These are phyloP conservation scores for Xanthostigma xanthostigma DNA, from an alignment of 2,888 invertebrate genomes.

Conservation along the genomic window DNA sequence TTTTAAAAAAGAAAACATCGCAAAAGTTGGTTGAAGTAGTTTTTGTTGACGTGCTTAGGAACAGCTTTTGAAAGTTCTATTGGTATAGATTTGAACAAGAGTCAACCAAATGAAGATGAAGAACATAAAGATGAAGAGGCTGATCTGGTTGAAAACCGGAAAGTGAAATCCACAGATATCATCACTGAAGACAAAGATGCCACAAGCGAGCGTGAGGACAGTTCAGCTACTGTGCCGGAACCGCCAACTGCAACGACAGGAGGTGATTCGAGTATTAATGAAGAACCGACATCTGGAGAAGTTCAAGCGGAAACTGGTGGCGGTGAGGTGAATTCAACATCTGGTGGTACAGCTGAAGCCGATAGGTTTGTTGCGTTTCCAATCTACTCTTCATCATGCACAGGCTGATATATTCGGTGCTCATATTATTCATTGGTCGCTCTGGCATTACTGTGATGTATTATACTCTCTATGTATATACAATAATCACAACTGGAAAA, in stretches of 20 bases:
- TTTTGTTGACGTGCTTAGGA: background rate
- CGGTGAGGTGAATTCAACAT: background rate
- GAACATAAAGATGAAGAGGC: background rate
- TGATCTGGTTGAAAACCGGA: background rate
- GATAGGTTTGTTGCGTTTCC: background rate
- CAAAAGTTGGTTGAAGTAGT: background rate
- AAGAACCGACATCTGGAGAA: background rate
- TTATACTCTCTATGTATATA: too few relatives aligned
- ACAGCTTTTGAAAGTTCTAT: conserved; percentile 2
- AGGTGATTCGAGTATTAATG: background rate
- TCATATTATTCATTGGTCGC: conserved; percentile 2
- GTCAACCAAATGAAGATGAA: conserved; percentile 8
- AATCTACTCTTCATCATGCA: too few relatives aligned
- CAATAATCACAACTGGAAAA: too few relatives aligned
- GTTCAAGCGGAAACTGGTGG: background rate
- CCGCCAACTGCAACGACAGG: background rate
- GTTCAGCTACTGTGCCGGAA: background rate
- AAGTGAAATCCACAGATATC: background rate
- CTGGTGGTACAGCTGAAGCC: background rate
- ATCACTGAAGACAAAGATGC: background rate
- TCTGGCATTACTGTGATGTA: background rate
- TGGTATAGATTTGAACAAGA: conserved; percentile 8
- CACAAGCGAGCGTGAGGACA: background rate
- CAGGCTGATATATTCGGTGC: conserved; percentile 4
- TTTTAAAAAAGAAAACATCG: background rate